Evolutionary conservation across 2,797 vertebrate genomes (phyloP).

Genomic region (Intellagama lesueurii): DNA sequence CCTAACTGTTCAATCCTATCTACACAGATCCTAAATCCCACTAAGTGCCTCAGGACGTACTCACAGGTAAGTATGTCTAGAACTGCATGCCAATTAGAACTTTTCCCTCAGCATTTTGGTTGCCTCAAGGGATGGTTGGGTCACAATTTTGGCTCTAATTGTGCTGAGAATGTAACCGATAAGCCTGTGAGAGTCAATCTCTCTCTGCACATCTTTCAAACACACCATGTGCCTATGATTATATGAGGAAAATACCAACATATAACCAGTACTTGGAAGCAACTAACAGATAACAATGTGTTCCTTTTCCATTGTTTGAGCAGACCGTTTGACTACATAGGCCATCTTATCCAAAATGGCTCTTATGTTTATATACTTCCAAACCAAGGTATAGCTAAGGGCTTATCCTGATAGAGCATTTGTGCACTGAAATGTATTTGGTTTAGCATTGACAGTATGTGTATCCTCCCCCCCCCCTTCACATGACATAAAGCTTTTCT

Average conservation of each 20-base stretch:
- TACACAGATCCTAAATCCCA: neutral
- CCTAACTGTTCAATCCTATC: neutral
- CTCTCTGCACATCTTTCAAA: neutral
- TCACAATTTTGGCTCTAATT: neutral
- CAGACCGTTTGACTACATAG: too few relatives aligned
- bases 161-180: neutral
- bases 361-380: too few relatives aligned
- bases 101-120: neutral
- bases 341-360: too few relatives aligned
- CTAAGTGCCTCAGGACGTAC: neutral
- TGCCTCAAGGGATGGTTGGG: too few relatives aligned
- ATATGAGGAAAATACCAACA: neutral
- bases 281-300: neutral
- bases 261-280: neutral
- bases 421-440: too few relatives aligned
- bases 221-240: neutral
- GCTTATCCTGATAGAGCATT: too few relatives aligned
- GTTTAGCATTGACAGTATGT: too few relatives aligned
- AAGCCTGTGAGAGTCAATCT: neutral
- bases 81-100: neutral
- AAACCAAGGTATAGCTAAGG: too few relatives aligned
- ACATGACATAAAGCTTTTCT: too few relatives aligned
- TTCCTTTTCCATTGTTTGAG: neutral
- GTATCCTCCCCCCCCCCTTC: too few relatives aligned
- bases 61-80: neutral